Base-by-base conservation (phyloP, 2,113 vertebrate genomes). In the Numenius arquata region DNA sequence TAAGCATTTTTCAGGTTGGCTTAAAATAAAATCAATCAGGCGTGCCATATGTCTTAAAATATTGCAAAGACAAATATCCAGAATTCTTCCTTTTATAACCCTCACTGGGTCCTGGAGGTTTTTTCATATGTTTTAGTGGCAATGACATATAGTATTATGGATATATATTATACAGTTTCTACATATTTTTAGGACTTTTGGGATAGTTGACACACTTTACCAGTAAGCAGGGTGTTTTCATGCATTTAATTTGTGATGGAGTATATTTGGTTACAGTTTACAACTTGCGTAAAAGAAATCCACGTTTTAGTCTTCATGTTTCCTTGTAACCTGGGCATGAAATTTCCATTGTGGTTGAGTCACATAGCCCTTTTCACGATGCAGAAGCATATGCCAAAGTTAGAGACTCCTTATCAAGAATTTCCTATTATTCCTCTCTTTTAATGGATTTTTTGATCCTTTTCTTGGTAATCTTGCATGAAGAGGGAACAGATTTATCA, bases 21-120 rank as follows among this genome's bases (percentile, higher is more conserved):
- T 91, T 93, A 81, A 94, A 95, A 93, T 86, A 68, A 94, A 93
- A 92, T 80, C 58, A 70, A 79, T 43, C 16, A 70, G 34, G 43
- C 50, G 58, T 78, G 36, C 48, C 30, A 36, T 86, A 30, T 72
- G 41, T 84, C 68, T 82, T 83, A 65, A 87, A 94, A 90, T 84
- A 81, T 56, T 95, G 32, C 23, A 47, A 72, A 83, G n/a, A 72
- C 9, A 48, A 75, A 76, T 92, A 88, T 23, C 12, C 7, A 83
- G 25, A 77, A 70, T 38, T 68, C 23, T 76, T 93, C 50, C 15
- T 74, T 81, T 43, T 75, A 19, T 20, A 85, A 30, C 16, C 65
- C 52, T 93, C 18, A 41, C 13, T 77, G 43, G 15, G 8, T 79
- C 40, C 36, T 76, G 27, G 19, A 91, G 17, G 1, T 85, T 88